Evolutionary conservation across 2,797 vertebrate species (phyloP).

Genomic region (Neomorphus geoffroyi): DNA sequence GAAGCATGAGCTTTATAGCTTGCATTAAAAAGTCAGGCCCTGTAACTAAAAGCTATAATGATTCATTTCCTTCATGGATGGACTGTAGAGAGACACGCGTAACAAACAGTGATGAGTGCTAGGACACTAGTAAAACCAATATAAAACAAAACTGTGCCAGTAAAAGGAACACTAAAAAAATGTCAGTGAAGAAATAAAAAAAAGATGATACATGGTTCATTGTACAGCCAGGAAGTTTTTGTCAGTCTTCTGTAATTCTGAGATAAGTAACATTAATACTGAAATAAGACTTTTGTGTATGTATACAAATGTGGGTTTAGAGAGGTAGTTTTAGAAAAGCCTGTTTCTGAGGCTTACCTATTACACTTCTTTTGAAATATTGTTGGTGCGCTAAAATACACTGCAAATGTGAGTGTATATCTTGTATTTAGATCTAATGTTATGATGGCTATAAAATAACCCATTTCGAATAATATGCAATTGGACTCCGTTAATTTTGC

Average conservation of each 20-base stretch:
- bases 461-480: conserved; percentile 12
- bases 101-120: neutral
- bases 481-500: conserved; percentile 27
- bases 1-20: neutral
- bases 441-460: conserved; percentile 23
- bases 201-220: neutral
- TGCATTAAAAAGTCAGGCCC: neutral
- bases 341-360: neutral
- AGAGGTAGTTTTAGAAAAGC: neutral
- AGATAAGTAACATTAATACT: neutral
- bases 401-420: neutral
- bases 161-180: conserved; percentile 22
- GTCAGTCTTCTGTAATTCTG: neutral
- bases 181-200: neutral
- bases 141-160: neutral
- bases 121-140: neutral
- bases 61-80: neutral
- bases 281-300: neutral
- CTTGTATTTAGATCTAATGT: conserved; percentile 14
- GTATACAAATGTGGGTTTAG: neutral
- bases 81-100: neutral
- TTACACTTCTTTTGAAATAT: neutral
- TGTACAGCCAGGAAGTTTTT: neutral
- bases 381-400: neutral
- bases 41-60: conserved; percentile 38